Conservation (phyloP, 2,888 invertebrate genomes). For the Muscina levida region DNA sequence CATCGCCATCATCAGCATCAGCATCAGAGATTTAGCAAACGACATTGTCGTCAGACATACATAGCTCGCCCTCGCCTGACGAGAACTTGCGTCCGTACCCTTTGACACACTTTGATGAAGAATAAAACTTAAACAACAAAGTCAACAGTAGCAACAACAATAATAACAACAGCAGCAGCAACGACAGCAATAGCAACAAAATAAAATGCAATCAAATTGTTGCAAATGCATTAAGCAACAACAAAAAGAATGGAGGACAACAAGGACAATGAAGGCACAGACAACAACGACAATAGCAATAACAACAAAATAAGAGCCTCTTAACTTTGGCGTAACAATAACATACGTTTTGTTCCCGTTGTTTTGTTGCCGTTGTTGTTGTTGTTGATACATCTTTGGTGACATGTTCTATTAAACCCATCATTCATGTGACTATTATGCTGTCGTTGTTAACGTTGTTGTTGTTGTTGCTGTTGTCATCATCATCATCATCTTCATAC, state of each 20-base stretch:
- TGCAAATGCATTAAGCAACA: conserved; percentile 44
- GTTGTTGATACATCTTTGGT: background rate
- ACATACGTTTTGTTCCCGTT: conserved; percentile 3
- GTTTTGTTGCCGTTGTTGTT: background rate
- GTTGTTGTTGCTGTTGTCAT: background rate
- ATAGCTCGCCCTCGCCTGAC: no score
- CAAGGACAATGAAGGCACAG: background rate
- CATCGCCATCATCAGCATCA: background rate
- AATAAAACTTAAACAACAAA: conserved; percentile 26
- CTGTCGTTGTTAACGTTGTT: background rate
- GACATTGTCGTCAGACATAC: no score
- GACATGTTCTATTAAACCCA: conserved; percentile 33
- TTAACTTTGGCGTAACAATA: conserved; percentile 19
- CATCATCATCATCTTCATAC: background rate
- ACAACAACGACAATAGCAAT: background rate
- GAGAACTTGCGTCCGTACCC: background rate
- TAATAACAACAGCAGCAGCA: conserved; percentile 28
- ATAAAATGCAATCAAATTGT: conserved; percentile 39
- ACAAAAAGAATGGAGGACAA: conserved; percentile 4
- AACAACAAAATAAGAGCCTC: background rate
- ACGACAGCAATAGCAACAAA: conserved; percentile 9
- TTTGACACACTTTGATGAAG: conserved; percentile 32
- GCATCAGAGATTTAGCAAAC: no score
- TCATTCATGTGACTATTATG: conserved; percentile 33
- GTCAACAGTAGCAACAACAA: conserved; percentile 16